Evolutionary conservation across 1,140 invertebrate species (phyloP), one percentile per base, ranked within the genome.

Genomic region (Rhagoletis pomonella): DNA sequence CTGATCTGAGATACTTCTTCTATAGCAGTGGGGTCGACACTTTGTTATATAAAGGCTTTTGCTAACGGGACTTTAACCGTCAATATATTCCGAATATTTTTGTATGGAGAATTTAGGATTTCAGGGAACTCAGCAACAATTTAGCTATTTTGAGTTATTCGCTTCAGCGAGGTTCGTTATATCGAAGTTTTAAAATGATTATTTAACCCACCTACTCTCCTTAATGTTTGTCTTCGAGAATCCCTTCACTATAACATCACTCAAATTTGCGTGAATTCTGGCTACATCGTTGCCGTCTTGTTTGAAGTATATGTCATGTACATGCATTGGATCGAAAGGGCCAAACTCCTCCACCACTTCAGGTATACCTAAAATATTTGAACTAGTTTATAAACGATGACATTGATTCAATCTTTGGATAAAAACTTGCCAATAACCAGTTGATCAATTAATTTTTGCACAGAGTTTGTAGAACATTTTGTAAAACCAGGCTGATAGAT

Each of bases 391-490:
- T 60, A 58, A 2, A 42, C 17, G 12, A 55, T 7, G 50, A 55
- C 1, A 2, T 55, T 55, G 10, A 3, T 55, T 55, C 10, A 7
- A 0, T 55, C 10, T 2, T 55, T 7, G 50, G 50, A 55, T 7
- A 55, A 10, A 14, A 6, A 62, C 55, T 85, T 50, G 88, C 88
- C 91, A 89, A 94, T 93, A 6, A 93, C 94, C 47, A 96, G 91
- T 88, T 94, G 94, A 88, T 94, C 93, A 87, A 96, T 94, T 59
- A 96, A 89, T 65, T 93, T 92, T 92, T 96, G 95, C 3, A 95
- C 94, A 47, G 95, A 94, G 67, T 94, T 91, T n/a, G 94, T 94
- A 1, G 95, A 96, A 90, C 95, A 96, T 87, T 95, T 95, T 29
- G 94, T 94, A 88, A 96, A 96, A 85, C 94, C 93, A 17, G 94